A percentile compares a stretch with the other conserved stretches of the same genome.
Conservation (phyloP, 2,888 invertebrate species). For the Pachliopta kotzebuea region DNA sequence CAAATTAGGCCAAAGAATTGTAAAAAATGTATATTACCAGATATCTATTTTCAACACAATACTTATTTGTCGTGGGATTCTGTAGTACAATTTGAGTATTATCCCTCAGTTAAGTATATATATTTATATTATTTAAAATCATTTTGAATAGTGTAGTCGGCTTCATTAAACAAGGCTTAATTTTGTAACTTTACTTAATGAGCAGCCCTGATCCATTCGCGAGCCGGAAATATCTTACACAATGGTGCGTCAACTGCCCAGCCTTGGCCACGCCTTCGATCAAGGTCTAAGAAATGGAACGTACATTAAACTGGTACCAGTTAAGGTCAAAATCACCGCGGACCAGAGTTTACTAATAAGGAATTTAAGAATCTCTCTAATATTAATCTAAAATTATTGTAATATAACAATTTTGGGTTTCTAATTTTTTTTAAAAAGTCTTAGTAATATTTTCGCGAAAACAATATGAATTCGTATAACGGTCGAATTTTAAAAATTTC, state of each 20-base stretch:
- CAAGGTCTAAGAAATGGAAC: conserved; percentile 75
- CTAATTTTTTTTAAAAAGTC: too few relatives aligned
- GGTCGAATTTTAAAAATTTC: not conserved
- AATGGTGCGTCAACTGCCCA: conserved; percentile 33
- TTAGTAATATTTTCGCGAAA: not conserved
- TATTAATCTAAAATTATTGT: conserved; percentile 24
- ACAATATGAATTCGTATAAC: not conserved
- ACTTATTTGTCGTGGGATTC: too few relatives aligned
- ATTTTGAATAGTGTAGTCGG: too few relatives aligned
- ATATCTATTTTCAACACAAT: too few relatives aligned
- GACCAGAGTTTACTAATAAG: conserved; percentile 31
- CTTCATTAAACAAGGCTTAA: not conserved
- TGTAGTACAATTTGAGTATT: too few relatives aligned
- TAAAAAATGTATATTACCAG: too few relatives aligned
- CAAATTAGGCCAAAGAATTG: too few relatives aligned
- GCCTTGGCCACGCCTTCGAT: conserved; percentile 50
- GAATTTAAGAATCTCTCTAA: conserved; percentile 35
- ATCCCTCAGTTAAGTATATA: too few relatives aligned
- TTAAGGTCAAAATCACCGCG: conserved; percentile 42
- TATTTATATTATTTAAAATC: too few relatives aligned
- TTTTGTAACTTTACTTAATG: conserved; percentile 9
- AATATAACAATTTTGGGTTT: too few relatives aligned
- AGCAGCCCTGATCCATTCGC: conserved; percentile 1
- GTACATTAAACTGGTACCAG: conserved; percentile 41
- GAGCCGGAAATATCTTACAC: conserved; percentile 28